Percentiles rank a stretch among this genome's conserved stretches.
These are phyloP conservation scores for Sceloporus undulatus DNA, from an alignment of 2,113 vertebrate genomes.

Conservation along the genomic window DNA sequence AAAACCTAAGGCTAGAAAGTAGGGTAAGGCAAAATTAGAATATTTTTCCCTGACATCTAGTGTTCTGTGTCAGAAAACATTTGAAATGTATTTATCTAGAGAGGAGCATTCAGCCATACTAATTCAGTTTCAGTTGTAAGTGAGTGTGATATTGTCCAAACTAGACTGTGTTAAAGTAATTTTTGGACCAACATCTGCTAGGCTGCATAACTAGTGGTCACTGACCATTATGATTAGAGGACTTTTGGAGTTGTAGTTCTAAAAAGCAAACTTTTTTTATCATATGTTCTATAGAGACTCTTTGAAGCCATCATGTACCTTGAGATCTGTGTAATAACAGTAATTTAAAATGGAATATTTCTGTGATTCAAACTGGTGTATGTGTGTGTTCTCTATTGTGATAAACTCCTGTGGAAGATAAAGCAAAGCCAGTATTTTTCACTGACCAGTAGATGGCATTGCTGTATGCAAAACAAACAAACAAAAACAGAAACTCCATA, in stretches of 20 bases:
- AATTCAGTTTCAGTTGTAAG: background rate
- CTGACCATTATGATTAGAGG: too few relatives aligned
- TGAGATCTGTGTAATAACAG: background rate
- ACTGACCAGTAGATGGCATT: constrained; percentile 66
- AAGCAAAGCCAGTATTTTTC: background rate
- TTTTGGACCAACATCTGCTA: background rate
- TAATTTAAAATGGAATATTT: background rate
- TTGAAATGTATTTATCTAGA: background rate
- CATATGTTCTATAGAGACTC: background rate
- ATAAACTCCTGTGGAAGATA: background rate
- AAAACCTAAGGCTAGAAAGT: background rate
- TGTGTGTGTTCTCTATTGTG: background rate
- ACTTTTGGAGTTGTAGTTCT: background rate
- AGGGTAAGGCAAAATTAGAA: background rate
- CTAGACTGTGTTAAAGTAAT: too few relatives aligned
- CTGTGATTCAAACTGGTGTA: background rate
- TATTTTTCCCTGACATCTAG: background rate
- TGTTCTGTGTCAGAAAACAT: background rate
- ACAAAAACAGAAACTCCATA: background rate
- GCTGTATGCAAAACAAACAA: constrained; percentile 31
- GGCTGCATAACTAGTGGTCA: background rate
- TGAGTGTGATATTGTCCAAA: background rate
- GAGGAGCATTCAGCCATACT: background rate
- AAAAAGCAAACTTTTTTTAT: background rate
- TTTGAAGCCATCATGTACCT: background rate